A percentile compares a stretch with the other conserved stretches of the same genome.
Evolutionary conservation across 2,113 vertebrate genomes (phyloP).

Genomic region (Clinocottus analis): DNA sequence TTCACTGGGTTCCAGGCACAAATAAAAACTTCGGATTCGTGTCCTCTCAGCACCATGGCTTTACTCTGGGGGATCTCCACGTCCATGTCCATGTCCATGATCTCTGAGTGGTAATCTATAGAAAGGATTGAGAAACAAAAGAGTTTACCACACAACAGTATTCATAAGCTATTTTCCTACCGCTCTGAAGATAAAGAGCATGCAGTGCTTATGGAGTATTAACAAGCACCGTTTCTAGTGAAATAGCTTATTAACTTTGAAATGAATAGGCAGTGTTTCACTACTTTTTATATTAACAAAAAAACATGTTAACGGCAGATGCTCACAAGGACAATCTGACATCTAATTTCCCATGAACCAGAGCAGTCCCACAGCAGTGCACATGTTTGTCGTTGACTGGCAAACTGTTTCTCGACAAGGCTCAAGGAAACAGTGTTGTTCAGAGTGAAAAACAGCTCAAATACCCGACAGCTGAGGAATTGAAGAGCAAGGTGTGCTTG

Average conservation of each 20-base stretch:
- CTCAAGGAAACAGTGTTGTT: background rate
- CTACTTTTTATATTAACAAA: background rate
- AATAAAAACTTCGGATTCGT: conserved; percentile 98
- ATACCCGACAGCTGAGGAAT: conserved; percentile 32
- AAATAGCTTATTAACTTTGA: background rate
- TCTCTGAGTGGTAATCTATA: conserved; percentile 95
- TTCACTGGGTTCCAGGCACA: conserved; percentile 99
- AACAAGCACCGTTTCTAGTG: background rate
- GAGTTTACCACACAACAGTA: background rate
- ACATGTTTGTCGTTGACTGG: background rate
- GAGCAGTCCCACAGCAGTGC: background rate
- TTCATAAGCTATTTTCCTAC: background rate
- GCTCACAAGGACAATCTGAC: background rate
- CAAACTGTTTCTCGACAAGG: background rate
- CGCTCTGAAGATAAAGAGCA: background rate
- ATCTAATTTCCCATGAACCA: conserved; percentile 21
- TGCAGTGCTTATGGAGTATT: background rate
- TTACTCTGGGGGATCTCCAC: conserved; percentile 98
- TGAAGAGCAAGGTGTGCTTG: conserved; percentile 24
- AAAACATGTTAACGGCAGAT: background rate
- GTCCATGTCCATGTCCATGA: conserved; percentile 98
- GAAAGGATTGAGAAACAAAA: conserved; percentile 12
- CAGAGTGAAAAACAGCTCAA: conserved; percentile 8
- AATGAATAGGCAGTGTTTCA: background rate
- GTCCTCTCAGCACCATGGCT: conserved; percentile 96